A percentile compares a stretch with the other conserved stretches of the same genome.
Conservation (phyloP, 2,797 vertebrate genomes). For the Enteromius fasciolatus region DNA sequence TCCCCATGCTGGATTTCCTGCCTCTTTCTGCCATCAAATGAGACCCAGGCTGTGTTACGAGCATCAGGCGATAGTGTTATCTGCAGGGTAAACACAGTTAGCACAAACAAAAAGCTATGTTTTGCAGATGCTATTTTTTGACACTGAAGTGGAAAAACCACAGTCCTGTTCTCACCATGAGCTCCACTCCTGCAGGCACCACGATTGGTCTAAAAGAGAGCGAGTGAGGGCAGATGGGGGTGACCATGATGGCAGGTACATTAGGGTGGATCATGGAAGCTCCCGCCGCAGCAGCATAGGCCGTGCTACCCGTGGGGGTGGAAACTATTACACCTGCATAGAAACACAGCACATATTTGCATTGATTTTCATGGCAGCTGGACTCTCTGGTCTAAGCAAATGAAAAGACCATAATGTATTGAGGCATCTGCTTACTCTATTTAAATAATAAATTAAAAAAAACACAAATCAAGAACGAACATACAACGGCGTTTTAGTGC, state of each 20-base stretch:
- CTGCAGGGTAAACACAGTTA: slow-evolving; percentile 60
- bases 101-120: background rate
- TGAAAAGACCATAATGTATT: background rate
- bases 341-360: slow-evolving; percentile 25
- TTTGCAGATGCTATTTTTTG: too few relatives aligned
- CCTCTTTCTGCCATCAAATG: slow-evolving; percentile 82
- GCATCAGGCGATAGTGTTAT: slow-evolving; percentile 83
- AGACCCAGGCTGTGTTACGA: slow-evolving; percentile 84
- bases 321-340: slow-evolving; percentile 82
- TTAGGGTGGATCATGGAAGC: slow-evolving; percentile 88
- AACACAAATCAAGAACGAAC: background rate
- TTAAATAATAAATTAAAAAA: too few relatives aligned
- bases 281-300: slow-evolving; percentile 81
- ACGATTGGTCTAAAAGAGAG: slow-evolving; percentile 86
- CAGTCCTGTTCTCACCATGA: slow-evolving; percentile 67
- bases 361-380: slow-evolving; percentile 42
- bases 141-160: background rate
- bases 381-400: background rate
- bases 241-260: slow-evolving; percentile 86
- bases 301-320: slow-evolving; percentile 84
- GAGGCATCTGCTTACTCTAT: background rate
- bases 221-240: slow-evolving; percentile 85
- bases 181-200: slow-evolving; percentile 84
- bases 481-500: too few relatives aligned
- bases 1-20: slow-evolving; percentile 84